Evolutionary conservation across 2,113 vertebrate species (phyloP).

Genomic region (Tenebrosternarchus preto): DNA sequence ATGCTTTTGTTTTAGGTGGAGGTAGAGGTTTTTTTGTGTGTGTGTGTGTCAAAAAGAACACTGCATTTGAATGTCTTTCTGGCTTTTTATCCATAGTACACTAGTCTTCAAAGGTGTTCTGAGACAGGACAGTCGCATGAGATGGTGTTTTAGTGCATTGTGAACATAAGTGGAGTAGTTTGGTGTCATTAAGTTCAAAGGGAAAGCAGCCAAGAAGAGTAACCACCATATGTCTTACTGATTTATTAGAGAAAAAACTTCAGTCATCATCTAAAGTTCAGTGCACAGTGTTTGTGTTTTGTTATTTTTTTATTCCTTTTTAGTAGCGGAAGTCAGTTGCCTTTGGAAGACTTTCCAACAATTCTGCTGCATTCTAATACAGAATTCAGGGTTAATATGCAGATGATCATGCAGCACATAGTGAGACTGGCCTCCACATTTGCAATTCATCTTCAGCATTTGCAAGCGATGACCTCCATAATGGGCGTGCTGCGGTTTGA

Average conservation of each 20-base stretch:
- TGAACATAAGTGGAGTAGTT: conserved; percentile 40
- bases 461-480: conserved; percentile 27
- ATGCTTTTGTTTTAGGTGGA: conserved; percentile 4
- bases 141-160: conserved; percentile 39
- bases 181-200: conserved; percentile 41
- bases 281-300: not conserved
- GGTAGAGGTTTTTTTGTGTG: conserved; percentile 4
- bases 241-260: conserved; percentile 35
- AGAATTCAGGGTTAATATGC: conserved; percentile 46
- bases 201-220: conserved; percentile 26
- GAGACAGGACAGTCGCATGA: conserved; percentile 26
- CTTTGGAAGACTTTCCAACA: conserved; percentile 7
- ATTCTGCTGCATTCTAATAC: conserved; percentile 32
- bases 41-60: not conserved
- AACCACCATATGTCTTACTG: conserved; percentile 30
- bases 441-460: conserved; percentile 38
- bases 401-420: conserved; percentile 27
- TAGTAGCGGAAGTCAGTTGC: conserved; percentile 20
- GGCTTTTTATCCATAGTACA: conserved; percentile 10
- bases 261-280: not conserved
- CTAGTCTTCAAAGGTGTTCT: conserved; percentile 38
- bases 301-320: not conserved
- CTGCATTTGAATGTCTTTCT: conserved; percentile 2
- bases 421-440: conserved; percentile 32
- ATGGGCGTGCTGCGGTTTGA: conserved; percentile 13